Conservation (phyloP, 2,888 invertebrate genomes). For the Cerceris ruficornis region DNA sequence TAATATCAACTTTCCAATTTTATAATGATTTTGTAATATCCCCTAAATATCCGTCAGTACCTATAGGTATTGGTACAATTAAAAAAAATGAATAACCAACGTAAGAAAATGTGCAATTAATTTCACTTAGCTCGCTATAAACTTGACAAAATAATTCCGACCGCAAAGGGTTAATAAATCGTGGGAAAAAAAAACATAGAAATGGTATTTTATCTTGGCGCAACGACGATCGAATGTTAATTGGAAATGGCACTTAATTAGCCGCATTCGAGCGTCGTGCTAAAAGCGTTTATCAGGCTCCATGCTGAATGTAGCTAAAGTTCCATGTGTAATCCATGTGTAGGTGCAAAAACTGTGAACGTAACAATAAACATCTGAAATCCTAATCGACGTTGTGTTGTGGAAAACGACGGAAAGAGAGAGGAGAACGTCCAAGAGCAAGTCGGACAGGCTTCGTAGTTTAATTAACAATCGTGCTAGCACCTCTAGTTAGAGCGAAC, state of each 20-base stretch:
- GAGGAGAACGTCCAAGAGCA: constrained; percentile 1
- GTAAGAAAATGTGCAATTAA: too few species aligned
- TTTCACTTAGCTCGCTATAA: too few species aligned
- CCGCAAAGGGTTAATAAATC: background rate
- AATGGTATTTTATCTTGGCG: background rate
- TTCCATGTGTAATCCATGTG: constrained; percentile 52
- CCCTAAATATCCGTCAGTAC: too few species aligned
- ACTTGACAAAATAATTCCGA: too few species aligned
- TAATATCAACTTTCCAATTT: too few species aligned
- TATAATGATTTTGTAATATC: too few species aligned
- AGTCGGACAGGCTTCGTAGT: constrained; percentile 57
- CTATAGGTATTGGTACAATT: too few species aligned
- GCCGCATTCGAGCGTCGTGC: constrained; percentile 15
- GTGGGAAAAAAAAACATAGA: background rate
- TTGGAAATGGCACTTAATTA: constrained; percentile 27
- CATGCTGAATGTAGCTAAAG: constrained; percentile 37
- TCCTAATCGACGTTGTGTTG: constrained; percentile 49
- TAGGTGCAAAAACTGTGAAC: constrained; percentile 53
- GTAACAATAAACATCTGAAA: constrained; percentile 51
- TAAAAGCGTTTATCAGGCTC: constrained; percentile 34
- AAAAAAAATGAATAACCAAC: too few species aligned
- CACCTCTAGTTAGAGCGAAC: constrained; percentile 33
- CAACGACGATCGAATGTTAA: background rate
- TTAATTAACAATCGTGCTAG: constrained; percentile 42
- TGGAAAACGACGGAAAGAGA: constrained; percentile 13